Conservation (phyloP, 2,113 vertebrate genomes). For the Phainopepla nitens region DNA sequence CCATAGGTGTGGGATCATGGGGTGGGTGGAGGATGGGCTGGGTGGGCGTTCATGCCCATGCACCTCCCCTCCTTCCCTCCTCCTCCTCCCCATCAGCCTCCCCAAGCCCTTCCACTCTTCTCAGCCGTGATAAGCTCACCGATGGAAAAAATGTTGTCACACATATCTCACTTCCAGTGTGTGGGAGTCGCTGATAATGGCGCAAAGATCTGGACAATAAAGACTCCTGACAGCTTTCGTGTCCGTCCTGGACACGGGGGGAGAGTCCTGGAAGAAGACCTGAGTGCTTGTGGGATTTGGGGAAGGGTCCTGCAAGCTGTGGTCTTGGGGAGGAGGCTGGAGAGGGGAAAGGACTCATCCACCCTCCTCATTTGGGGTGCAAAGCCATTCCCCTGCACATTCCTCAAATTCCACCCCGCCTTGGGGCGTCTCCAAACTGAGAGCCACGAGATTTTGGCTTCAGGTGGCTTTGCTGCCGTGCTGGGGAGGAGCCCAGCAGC, state of each 20-base stretch:
- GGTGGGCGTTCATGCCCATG: accelerated
- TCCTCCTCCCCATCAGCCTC: not conserved
- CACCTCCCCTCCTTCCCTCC: not conserved
- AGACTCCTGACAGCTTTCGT: conserved; percentile 29
- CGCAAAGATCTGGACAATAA: conserved; percentile 31
- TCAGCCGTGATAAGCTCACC: not conserved
- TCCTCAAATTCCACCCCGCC: not conserved
- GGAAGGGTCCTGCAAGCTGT: not conserved
- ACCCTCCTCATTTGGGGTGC: not conserved
- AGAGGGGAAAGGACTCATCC: not conserved
- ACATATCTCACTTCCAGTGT: conserved; percentile 60
- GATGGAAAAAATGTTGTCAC: conserved; percentile 57
- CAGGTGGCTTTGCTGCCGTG: not conserved
- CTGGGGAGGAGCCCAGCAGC: not conserved
- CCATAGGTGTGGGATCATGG: not conserved
- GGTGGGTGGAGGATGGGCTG: not conserved
- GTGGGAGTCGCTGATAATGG: conserved; percentile 30
- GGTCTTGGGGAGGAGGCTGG: not conserved
- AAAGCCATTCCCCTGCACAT: not conserved
- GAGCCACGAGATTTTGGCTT: not conserved
- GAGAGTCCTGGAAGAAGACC: not conserved
- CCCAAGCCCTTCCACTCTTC: not conserved
- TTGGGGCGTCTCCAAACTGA: not conserved
- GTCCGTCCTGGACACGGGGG: accelerated
- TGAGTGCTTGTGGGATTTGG: not conserved